Evolutionary conservation across 2,888 invertebrate genomes (phyloP).

Genomic region (Dasypogon diadema): DNA sequence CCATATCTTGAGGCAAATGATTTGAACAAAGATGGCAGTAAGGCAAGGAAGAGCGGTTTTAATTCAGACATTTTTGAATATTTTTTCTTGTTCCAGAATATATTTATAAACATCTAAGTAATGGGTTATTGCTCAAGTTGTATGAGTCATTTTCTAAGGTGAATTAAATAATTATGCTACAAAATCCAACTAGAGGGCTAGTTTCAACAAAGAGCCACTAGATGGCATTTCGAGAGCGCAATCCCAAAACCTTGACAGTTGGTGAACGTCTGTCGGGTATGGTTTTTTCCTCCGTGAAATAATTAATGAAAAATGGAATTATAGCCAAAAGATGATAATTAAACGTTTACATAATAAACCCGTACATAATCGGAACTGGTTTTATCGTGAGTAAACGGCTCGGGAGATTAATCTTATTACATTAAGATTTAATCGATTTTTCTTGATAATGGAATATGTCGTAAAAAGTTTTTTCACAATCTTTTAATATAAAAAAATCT

Average conservation of each 20-base stretch:
- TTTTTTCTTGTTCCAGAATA: too few relatives aligned
- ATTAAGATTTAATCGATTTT: constrained; percentile 40
- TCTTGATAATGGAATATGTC: constrained; percentile 21
- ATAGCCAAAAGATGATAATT: not conserved
- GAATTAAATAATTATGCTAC: too few relatives aligned
- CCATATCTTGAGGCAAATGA: too few relatives aligned
- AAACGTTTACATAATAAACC: not conserved
- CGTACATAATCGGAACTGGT: constrained; percentile 24
- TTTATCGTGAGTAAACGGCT: not conserved
- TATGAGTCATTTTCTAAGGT: too few relatives aligned
- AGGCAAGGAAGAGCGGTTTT: too few relatives aligned
- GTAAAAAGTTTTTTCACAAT: not conserved
- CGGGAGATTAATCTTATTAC: constrained; percentile 6
- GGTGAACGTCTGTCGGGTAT: not conserved
- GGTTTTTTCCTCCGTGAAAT: not conserved
- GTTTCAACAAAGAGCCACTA: too few relatives aligned
- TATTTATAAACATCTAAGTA: too few relatives aligned
- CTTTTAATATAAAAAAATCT: constrained; percentile 6
- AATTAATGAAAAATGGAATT: not conserved
- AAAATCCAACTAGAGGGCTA: too few relatives aligned
- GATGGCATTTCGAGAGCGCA: too few relatives aligned
- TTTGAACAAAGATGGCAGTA: too few relatives aligned
- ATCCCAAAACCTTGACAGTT: not conserved
- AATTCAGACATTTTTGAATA: too few relatives aligned
- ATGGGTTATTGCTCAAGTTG: too few relatives aligned